Conservation (phyloP, 2,113 vertebrate genomes). For the Tiliqua scincoides region DNA sequence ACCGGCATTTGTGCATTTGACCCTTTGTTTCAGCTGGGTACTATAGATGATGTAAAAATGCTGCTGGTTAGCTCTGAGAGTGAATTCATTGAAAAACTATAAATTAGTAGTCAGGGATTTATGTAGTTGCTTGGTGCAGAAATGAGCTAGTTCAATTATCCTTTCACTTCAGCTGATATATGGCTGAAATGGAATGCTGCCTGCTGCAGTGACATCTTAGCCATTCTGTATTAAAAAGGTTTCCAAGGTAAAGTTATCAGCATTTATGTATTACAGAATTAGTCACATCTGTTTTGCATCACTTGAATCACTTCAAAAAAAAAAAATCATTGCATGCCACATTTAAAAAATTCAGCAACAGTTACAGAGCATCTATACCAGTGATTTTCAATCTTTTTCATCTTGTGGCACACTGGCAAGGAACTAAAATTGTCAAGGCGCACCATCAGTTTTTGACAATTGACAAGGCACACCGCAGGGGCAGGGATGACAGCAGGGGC, state of each 20-base stretch:
- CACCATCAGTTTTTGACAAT: no score
- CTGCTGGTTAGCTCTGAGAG: constrained; percentile 12
- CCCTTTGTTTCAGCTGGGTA: background rate
- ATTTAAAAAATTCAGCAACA: background rate
- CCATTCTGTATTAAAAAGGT: background rate
- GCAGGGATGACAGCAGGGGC: background rate
- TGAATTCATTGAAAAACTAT: constrained; percentile 21
- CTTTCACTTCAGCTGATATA: constrained; percentile 21
- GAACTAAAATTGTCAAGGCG: no score
- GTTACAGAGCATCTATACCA: background rate
- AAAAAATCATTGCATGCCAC: background rate
- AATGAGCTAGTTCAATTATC: constrained; percentile 29
- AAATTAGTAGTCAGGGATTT: constrained; percentile 24
- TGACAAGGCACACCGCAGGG: no score
- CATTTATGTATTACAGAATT: background rate
- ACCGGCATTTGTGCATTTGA: background rate
- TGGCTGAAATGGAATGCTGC: background rate
- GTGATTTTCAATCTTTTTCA: no score
- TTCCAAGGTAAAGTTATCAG: background rate
- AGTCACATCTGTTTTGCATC: constrained; percentile 3
- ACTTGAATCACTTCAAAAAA: background rate
- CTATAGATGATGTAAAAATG: constrained; percentile 23
- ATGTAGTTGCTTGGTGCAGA: constrained; percentile 20
- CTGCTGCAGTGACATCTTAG: background rate
- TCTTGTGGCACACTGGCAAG: no score